These are phyloP conservation scores for Cyaniris semiargus DNA, from an alignment of 2,888 invertebrate species.

Conservation along the genomic window DNA sequence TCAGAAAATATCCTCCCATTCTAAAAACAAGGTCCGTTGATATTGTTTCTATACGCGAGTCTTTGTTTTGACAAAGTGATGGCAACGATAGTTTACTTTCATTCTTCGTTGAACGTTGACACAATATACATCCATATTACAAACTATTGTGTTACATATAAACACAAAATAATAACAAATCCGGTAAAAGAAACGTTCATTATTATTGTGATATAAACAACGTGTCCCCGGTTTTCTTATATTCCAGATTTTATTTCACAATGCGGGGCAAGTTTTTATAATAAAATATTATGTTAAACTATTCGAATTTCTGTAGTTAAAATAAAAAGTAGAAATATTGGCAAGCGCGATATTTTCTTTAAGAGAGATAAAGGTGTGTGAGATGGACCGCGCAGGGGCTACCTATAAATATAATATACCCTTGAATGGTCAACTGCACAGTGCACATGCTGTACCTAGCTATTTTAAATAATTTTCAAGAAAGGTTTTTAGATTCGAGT, in stretches of 20 bases:
- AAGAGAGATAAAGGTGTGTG: neutral
- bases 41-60: slow-evolving; percentile 13
- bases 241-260: neutral
- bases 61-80: slow-evolving; percentile 17
- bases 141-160: neutral
- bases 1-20: slow-evolving; percentile 3
- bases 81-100: slow-evolving; percentile 7
- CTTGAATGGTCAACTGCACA: neutral
- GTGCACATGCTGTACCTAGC: neutral
- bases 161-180: neutral
- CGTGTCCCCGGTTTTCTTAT: neutral
- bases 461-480: neutral
- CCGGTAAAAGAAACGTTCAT: neutral
- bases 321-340: neutral
- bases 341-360: neutral
- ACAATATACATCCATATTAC: neutral
- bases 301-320: neutral
- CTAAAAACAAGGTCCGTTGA: neutral
- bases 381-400: neutral
- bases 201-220: neutral
- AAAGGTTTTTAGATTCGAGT: neutral
- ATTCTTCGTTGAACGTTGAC: neutral
- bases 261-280: neutral
- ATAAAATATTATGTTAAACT: neutral
- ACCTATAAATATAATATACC: neutral